phyloP scores from a whole-genome alignment of 2,113 vertebrate genomes.

The Corythoichthys intestinalis region DNA sequence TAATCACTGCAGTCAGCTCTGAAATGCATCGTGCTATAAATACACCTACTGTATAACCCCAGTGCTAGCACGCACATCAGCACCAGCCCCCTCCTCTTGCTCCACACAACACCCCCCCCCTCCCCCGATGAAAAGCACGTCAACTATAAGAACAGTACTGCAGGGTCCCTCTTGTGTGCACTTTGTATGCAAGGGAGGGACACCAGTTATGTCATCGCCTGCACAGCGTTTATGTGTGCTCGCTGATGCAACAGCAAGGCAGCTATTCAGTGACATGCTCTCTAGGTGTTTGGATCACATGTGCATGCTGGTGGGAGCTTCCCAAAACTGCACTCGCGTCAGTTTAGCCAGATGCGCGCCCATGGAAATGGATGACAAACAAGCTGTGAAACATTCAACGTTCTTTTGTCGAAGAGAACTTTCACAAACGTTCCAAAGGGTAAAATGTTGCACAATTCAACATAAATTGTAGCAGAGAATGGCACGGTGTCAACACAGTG shows the following conservation, averaged over 20 bases:
- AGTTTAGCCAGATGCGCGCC: slow-evolving; percentile 19
- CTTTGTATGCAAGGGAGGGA: slow-evolving; percentile 54
- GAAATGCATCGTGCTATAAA: slow-evolving; percentile 69
- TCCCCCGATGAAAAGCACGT: slow-evolving; percentile 52
- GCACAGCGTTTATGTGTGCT: slow-evolving; percentile 37
- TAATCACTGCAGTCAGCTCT: slow-evolving; percentile 57
- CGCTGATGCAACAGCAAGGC: slow-evolving; percentile 36
- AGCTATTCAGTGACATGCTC: slow-evolving; percentile 37
- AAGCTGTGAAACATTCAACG: neutral
- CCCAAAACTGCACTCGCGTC: slow-evolving; percentile 3
- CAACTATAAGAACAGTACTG: slow-evolving; percentile 51
- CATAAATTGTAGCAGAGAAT: neutral
- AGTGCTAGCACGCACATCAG: neutral
- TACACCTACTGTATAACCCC: slow-evolving; percentile 38
- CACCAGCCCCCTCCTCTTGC: slow-evolving; percentile 25
- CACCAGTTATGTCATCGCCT: slow-evolving; percentile 67
- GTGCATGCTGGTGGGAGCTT: slow-evolving; percentile 29
- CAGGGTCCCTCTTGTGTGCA: slow-evolving; percentile 56
- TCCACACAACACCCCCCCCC: slow-evolving; percentile 15
- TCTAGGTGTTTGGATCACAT: slow-evolving; percentile 38
- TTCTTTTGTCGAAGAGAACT: neutral
- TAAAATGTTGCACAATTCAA: neutral
- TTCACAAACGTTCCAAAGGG: neutral
- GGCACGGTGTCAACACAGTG: neutral
- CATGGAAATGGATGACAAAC: slow-evolving; percentile 16